phyloP scores from a whole-genome alignment of 2,797 vertebrate genomes.

The Potorous gilbertii region DNA sequence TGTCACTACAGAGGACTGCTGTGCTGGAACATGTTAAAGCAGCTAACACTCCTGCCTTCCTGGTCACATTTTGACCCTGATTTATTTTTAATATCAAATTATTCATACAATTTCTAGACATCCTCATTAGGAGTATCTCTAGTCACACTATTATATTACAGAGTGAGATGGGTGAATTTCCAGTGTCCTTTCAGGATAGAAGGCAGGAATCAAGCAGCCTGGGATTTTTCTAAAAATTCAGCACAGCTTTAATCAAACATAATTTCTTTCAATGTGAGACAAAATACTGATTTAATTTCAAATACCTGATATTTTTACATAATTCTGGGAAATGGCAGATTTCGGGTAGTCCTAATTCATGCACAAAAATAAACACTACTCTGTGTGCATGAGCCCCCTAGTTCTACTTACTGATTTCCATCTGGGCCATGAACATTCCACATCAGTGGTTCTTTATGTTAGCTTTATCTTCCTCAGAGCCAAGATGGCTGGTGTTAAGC shows the following conservation, averaged over 20 bases:
- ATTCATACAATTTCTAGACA: not conserved
- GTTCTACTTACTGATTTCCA: not conserved
- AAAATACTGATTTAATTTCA: conserved; percentile 30
- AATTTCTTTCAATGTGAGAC: conserved; percentile 43
- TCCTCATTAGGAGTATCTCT: conserved; percentile 29
- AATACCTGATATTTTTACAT: conserved; percentile 26
- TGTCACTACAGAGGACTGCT: not conserved
- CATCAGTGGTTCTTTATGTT: not conserved
- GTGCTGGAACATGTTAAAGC: not conserved
- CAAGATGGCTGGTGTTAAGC: not conserved
- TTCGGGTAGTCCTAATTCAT: not conserved
- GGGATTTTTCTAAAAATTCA: conserved; percentile 38
- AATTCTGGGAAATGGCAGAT: conserved; percentile 50
- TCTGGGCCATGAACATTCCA: not conserved
- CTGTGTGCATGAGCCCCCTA: not conserved
- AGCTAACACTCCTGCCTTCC: not conserved
- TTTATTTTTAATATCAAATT: conserved; percentile 1
- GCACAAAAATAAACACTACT: not conserved
- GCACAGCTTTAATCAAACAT: conserved; percentile 21
- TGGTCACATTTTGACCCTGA: not conserved
- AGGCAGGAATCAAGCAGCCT: conserved; percentile 28
- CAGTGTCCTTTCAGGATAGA: conserved; percentile 13
- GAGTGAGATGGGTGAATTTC: not conserved
- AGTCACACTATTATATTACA: not conserved
- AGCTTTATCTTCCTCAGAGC: not conserved